Conservation (phyloP, 2,113 vertebrate species). For the Pseudorectes ferrugineus region DNA sequence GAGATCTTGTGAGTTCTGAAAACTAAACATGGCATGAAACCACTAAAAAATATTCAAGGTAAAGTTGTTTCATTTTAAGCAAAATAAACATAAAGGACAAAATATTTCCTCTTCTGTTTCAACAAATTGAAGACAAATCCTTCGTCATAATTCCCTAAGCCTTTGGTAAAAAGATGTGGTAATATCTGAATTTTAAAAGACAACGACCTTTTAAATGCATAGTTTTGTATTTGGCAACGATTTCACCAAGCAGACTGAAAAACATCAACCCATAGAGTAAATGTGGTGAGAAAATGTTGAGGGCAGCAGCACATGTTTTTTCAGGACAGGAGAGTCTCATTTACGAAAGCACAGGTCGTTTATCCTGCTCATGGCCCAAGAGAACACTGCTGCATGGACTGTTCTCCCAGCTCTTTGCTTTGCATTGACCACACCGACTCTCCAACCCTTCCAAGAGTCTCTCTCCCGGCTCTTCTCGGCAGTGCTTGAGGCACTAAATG, state of each 20-base stretch:
- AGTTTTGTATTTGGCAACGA: background rate
- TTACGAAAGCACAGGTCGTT: background rate
- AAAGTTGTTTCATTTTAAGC: conserved; percentile 10
- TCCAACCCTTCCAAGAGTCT: background rate
- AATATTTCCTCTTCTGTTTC: background rate
- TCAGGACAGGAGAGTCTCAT: background rate
- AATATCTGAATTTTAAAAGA: background rate
- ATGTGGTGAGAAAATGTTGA: background rate
- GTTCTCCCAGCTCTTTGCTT: background rate
- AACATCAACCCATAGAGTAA: background rate
- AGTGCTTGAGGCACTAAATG: background rate
- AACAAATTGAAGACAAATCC: background rate
- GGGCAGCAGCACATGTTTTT: background rate
- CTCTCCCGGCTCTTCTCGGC: background rate
- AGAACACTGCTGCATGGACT: background rate
- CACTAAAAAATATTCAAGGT: background rate
- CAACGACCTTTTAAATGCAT: background rate
- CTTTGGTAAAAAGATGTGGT: background rate
- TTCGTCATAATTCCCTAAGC: background rate
- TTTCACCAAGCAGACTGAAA: background rate
- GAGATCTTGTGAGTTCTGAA: background rate
- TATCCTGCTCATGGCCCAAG: background rate
- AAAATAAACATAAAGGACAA: background rate
- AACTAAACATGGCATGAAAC: conserved; percentile 24
- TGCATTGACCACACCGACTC: background rate